phyloP scores from a whole-genome alignment of 2,113 vertebrate genomes.

The Melanocharis versteri region DNA sequence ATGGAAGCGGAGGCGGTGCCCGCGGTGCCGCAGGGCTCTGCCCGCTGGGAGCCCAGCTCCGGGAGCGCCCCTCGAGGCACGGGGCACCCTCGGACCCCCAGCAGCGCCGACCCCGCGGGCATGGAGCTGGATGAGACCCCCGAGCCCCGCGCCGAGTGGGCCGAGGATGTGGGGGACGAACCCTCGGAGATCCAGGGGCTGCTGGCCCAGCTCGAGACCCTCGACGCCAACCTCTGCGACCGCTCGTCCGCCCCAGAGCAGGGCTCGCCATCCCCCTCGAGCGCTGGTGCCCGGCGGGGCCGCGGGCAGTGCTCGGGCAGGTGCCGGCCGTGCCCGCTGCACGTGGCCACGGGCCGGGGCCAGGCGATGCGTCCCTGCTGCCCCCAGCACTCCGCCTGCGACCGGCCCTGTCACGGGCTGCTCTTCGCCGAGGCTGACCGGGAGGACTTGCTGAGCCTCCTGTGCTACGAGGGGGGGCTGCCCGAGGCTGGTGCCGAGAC shows the following conservation, averaged over 20 bases:
- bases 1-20: neutral
- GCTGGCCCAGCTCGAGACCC: conserved; percentile 75
- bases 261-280: neutral
- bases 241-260: neutral
- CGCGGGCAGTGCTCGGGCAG: neutral
- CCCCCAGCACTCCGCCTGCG: neutral
- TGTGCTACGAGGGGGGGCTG: conserved; percentile 69
- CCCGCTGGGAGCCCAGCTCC: neutral
- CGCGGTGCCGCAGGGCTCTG: neutral
- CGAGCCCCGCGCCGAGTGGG: neutral
- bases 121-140: conserved; percentile 42
- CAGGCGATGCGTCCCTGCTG: neutral
- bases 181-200: conserved; percentile 76
- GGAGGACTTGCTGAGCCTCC: conserved; percentile 79
- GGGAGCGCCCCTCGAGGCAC: neutral
- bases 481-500: neutral
- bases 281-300: neutral
- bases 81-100: neutral
- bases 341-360: conserved; percentile 68
- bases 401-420: conserved; percentile 72
- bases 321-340: conserved; percentile 66
- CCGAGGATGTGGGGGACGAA: conserved; percentile 54
- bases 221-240: conserved; percentile 32
- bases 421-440: conserved; percentile 80
- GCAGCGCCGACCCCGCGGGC: neutral